These are phyloP conservation scores for Julus scanicus DNA, from an alignment of 2,888 invertebrate genomes.

Conservation along the genomic window DNA sequence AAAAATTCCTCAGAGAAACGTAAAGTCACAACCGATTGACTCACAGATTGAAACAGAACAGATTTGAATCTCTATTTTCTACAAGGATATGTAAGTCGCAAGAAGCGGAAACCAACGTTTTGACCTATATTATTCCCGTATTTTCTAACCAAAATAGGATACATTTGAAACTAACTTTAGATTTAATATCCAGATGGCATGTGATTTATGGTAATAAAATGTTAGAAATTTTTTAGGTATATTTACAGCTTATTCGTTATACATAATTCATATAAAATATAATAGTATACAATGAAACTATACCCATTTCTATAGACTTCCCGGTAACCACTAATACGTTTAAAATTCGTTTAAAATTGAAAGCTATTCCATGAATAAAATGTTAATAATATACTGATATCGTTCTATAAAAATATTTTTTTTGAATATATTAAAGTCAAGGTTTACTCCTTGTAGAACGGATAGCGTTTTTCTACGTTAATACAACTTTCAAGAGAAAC, in stretches of 20 bases:
- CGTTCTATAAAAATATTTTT: no score
- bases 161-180: not conserved
- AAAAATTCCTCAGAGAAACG: not conserved
- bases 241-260: not conserved
- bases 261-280: not conserved
- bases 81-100: not conserved
- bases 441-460: no score
- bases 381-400: no score
- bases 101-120: not conserved
- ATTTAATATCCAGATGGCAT: constrained; percentile 7
- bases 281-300: not conserved
- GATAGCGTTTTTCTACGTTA: no score
- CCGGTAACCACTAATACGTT: no score
- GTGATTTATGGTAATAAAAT: constrained; percentile 1
- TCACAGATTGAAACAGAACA: constrained; percentile 1
- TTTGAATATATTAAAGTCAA: no score
- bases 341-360: not conserved
- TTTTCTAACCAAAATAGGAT: not conserved
- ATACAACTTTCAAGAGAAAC: no score
- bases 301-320: no score
- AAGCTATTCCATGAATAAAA: not conserved
- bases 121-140: not conserved
- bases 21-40: not conserved
- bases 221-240: not conserved
- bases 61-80: constrained; percentile 4